A percentile compares a stretch with the other conserved stretches of the same genome.
phyloP scores from a whole-genome alignment of 2,797 vertebrate species.

The Falco concolor region DNA sequence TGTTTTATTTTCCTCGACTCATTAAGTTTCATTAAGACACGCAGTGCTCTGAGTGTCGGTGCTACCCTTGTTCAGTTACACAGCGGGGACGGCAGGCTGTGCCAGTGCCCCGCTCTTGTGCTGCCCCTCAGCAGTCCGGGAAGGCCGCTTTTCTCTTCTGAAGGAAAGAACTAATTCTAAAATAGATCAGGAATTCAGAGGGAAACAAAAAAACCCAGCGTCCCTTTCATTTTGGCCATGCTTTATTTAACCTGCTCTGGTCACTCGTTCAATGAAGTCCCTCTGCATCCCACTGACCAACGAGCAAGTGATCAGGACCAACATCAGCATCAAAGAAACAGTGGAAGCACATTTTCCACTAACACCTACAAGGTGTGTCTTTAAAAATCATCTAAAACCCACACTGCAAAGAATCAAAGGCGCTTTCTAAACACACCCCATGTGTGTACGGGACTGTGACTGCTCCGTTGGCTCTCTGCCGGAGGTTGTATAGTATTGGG shows the following conservation, averaged over 20 bases:
- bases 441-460: not conserved
- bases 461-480: not conserved
- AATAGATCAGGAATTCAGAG: not conserved
- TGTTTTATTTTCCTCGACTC: not conserved
- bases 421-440: not conserved
- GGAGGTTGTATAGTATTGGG: not conserved
- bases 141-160: not conserved
- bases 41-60: not conserved
- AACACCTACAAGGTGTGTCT: not conserved
- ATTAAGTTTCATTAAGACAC: not conserved
- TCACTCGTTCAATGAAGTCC: accelerated
- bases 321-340: not conserved
- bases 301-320: not conserved
- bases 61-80: not conserved
- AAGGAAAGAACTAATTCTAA: not conserved
- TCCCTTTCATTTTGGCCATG: not conserved
- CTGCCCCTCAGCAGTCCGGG: not conserved
- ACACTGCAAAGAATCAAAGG: not conserved
- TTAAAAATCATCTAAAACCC: not conserved
- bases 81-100: not conserved
- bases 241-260: not conserved
- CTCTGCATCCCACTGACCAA: not conserved
- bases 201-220: not conserved
- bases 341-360: not conserved
- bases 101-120: not conserved